These are phyloP conservation scores for Neolamprologus toae DNA, from an alignment of 2,113 vertebrate species.

Conservation along the genomic window DNA sequence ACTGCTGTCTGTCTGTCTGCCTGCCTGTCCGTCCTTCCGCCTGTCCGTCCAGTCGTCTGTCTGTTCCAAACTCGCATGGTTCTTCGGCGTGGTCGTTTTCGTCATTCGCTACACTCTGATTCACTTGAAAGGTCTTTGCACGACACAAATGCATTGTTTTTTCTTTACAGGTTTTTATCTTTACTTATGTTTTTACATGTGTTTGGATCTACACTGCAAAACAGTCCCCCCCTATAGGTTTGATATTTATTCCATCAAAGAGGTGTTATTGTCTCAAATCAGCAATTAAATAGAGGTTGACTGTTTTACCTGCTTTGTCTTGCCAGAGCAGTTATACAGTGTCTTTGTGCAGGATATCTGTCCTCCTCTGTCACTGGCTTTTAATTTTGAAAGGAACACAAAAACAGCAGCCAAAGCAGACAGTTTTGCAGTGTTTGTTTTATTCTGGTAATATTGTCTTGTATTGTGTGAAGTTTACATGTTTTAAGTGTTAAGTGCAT, in stretches of 20 bases:
- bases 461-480: slow-evolving; percentile 16
- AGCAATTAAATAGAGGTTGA: neutral
- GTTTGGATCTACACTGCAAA: slow-evolving; percentile 49
- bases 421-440: slow-evolving; percentile 51
- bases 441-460: slow-evolving; percentile 23
- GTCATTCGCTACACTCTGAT: slow-evolving; percentile 44
- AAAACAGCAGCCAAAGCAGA: neutral
- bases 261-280: neutral
- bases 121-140: slow-evolving; percentile 61
- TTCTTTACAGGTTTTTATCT: slow-evolving; percentile 37
- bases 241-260: neutral
- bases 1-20: slow-evolving; percentile 71
- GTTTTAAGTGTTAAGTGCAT: slow-evolving; percentile 55
- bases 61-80: slow-evolving; percentile 67
- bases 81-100: slow-evolving; percentile 52
- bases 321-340: neutral
- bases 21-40: slow-evolving; percentile 59
- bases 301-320: neutral
- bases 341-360: neutral
- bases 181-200: slow-evolving; percentile 11
- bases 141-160: slow-evolving; percentile 42
- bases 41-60: slow-evolving; percentile 63
- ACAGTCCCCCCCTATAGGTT: neutral
- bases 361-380: neutral
- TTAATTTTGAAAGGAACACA: neutral